Evolutionary conservation across 2,113 vertebrate genomes (phyloP).

Genomic region (Seriola dumerili): DNA sequence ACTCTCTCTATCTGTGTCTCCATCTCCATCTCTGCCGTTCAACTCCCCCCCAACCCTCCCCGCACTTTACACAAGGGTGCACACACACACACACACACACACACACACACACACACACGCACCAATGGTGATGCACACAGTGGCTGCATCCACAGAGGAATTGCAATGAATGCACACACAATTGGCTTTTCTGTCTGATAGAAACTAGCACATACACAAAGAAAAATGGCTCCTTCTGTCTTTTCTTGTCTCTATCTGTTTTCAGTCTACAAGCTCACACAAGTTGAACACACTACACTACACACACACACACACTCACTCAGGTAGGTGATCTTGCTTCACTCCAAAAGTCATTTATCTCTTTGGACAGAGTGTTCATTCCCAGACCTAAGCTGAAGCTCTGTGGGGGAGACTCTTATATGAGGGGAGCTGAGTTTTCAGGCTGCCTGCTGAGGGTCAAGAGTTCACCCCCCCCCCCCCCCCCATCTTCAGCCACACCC

Average conservation of each 20-base stretch:
- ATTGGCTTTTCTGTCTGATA: conserved; percentile 52
- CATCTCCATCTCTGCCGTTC: conserved; percentile 53
- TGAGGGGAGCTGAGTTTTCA: conserved; percentile 37
- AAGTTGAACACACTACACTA: not conserved
- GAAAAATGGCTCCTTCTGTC: conserved; percentile 49
- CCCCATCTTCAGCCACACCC: conserved; percentile 17
- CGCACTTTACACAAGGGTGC: conserved; percentile 41
- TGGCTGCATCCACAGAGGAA: conserved; percentile 42
- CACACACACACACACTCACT: conserved; percentile 3
- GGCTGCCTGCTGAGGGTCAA: conserved; percentile 56
- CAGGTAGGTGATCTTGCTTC: conserved; percentile 23
- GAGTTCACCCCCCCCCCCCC: conserved; percentile 44
- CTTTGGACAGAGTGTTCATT: conserved; percentile 51
- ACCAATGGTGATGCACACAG: conserved; percentile 23
- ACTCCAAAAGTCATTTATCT: conserved; percentile 71
- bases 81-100: conserved; percentile 31
- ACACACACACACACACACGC: conserved; percentile 5
- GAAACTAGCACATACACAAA: conserved; percentile 38
- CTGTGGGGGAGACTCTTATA: conserved; percentile 32
- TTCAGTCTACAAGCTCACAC: conserved; percentile 7
- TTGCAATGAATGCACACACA: conserved; percentile 48
- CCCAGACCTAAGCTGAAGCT: conserved; percentile 38
- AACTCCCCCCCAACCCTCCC: not conserved
- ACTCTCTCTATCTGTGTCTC: conserved; percentile 67
- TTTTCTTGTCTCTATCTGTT: conserved; percentile 19